phyloP scores from a whole-genome alignment of 2,113 vertebrate genomes.

The Cyanoramphus novaezelandiae region DNA sequence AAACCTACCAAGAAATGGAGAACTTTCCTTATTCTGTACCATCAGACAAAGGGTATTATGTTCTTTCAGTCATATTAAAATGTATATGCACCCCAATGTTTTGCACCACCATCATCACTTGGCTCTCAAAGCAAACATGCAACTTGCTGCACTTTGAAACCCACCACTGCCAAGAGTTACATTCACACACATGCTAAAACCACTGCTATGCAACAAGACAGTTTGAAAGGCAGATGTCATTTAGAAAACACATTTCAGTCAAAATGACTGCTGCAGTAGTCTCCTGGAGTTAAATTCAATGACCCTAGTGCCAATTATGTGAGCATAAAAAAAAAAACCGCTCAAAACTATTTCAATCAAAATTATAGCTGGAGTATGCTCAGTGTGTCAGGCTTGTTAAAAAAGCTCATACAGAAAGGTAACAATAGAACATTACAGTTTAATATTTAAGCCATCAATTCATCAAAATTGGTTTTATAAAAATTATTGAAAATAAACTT shows the following conservation, averaged over 20 bases:
- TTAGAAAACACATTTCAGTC: conserved; percentile 33
- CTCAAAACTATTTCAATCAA: conserved; percentile 6
- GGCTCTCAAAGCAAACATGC: background rate
- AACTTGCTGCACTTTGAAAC: background rate
- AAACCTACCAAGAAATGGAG: background rate
- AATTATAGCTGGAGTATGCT: background rate
- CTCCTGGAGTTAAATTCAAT: conserved; percentile 44
- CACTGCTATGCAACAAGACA: background rate
- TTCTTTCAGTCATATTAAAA: background rate
- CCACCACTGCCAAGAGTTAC: background rate
- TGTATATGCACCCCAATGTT: fast-evolving
- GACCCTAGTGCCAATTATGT: background rate
- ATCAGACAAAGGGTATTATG: background rate
- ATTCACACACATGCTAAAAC: background rate
- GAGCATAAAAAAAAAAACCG: background rate
- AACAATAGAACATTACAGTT: background rate
- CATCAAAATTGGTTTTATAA: background rate
- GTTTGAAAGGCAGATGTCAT: background rate
- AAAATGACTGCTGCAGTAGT: background rate
- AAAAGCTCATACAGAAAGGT: background rate
- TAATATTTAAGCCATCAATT: background rate
- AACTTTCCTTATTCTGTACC: background rate
- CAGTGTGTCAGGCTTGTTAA: background rate
- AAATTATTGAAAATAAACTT: background rate
- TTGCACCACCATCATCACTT: background rate